These are phyloP conservation scores for Carassius auratus DNA, from an alignment of 2,113 vertebrate species.

Conservation along the genomic window DNA sequence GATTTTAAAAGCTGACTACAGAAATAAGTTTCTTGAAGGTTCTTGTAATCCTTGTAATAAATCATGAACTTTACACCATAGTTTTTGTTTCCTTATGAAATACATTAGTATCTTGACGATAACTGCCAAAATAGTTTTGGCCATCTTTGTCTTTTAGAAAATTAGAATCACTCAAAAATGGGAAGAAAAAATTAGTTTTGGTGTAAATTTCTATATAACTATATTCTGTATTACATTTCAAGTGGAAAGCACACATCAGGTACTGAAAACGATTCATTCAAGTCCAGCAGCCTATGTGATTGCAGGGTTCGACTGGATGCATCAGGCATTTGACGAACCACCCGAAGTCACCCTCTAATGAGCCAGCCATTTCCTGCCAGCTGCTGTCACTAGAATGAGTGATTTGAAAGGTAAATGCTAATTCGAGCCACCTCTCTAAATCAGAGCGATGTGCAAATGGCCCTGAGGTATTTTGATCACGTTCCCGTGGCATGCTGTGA, in stretches of 20 bases:
- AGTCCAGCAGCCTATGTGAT: not conserved
- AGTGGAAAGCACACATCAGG: not conserved
- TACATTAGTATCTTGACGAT: not conserved
- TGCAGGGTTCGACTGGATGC: not conserved
- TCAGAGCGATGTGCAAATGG: constrained; percentile 24
- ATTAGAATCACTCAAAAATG: not conserved
- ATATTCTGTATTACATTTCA: not conserved
- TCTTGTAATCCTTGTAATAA: not conserved
- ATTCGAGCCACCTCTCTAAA: constrained; percentile 13
- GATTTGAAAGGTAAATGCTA: constrained; percentile 34
- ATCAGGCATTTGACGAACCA: not conserved
- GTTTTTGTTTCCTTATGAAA: no score
- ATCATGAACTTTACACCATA: no score
- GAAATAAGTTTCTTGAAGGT: not conserved
- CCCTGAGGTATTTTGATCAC: constrained; percentile 33
- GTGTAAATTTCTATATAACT: not conserved
- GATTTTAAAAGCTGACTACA: no score
- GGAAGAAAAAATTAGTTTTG: not conserved
- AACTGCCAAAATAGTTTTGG: not conserved
- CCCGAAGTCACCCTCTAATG: not conserved
- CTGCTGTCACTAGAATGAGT: not conserved
- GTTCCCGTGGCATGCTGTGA: not conserved
- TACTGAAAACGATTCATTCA: not conserved
- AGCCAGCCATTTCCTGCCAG: constrained; percentile 4
- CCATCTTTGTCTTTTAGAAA: not conserved